Evolutionary conservation across 2,888 invertebrate genomes (phyloP).

Genomic region (Bedellia somnulentella): DNA sequence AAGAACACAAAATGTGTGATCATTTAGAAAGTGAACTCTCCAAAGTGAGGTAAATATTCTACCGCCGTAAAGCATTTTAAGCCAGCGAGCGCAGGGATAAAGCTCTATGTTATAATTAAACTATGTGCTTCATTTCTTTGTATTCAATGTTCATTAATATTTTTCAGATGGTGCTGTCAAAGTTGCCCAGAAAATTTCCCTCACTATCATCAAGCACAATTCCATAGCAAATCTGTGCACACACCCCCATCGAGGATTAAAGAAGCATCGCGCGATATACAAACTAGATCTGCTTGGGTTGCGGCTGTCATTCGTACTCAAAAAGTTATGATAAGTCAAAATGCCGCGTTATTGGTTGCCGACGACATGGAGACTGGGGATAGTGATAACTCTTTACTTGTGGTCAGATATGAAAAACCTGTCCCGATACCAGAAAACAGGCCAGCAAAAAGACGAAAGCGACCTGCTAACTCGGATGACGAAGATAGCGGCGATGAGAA

Average conservation of each 20-base stretch:
- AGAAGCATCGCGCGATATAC: slow-evolving; percentile 25
- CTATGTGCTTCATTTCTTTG: no score
- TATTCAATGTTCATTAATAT: no score
- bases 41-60: slow-evolving; percentile 35
- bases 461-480: slow-evolving; percentile 13
- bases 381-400: slow-evolving; percentile 37
- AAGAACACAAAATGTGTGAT: slow-evolving; percentile 25
- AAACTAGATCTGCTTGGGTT: slow-evolving; percentile 27
- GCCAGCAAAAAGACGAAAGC: slow-evolving; percentile 3
- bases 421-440: slow-evolving; percentile 22
- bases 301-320: slow-evolving; percentile 21
- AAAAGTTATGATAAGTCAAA: no score
- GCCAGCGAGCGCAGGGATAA: no score
- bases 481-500: slow-evolving; percentile 23
- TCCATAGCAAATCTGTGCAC: slow-evolving; percentile 32
- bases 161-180: slow-evolving; percentile 42
- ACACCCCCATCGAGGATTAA: slow-evolving; percentile 18
- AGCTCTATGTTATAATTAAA: no score
- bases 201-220: slow-evolving; percentile 42
- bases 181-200: slow-evolving; percentile 25
- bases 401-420: slow-evolving; percentile 31
- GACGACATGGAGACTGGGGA: no score
- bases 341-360: no score
- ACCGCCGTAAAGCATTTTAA: no score
- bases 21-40: slow-evolving; percentile 40